These are phyloP conservation scores for Leptoclinus maculatus DNA, from an alignment of 2,797 vertebrate genomes.

Conservation along the genomic window DNA sequence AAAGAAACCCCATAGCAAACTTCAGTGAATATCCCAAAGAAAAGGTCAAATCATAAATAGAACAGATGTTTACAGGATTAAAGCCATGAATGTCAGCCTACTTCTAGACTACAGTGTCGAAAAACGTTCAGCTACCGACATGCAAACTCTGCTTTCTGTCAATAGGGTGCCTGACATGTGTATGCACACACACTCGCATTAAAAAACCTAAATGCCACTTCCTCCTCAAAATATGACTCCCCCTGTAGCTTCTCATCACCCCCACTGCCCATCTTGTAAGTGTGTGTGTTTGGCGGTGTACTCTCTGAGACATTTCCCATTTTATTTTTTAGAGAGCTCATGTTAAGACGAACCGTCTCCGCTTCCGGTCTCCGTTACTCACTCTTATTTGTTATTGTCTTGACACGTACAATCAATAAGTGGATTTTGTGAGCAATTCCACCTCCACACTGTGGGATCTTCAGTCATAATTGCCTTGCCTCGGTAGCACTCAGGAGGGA, in stretches of 20 bases:
- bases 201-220: slow-evolving; percentile 18
- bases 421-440: slow-evolving; percentile 30
- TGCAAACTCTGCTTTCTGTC: slow-evolving; percentile 7
- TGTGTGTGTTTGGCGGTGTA: slow-evolving; percentile 35
- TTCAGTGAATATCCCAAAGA: background rate
- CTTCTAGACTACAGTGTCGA: slow-evolving; percentile 21
- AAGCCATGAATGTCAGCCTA: slow-evolving; percentile 38
- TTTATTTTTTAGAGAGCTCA: slow-evolving; percentile 26
- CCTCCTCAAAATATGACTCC: background rate
- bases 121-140: slow-evolving; percentile 26
- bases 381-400: slow-evolving; percentile 37
- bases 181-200: background rate
- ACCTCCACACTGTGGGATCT: slow-evolving; percentile 34
- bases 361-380: background rate
- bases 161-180: background rate
- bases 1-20: background rate
- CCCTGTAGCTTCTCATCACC: background rate
- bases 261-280: background rate
- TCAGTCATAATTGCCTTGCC: slow-evolving; percentile 48
- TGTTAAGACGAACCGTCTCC: slow-evolving; percentile 17
- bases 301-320: slow-evolving; percentile 48
- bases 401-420: slow-evolving; percentile 32
- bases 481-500: slow-evolving; percentile 33
- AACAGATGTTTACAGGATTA: slow-evolving; percentile 43
- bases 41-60: slow-evolving; percentile 41